These are phyloP conservation scores for Thymelicus acteon DNA, from an alignment of 2,888 invertebrate species.

Conservation along the genomic window DNA sequence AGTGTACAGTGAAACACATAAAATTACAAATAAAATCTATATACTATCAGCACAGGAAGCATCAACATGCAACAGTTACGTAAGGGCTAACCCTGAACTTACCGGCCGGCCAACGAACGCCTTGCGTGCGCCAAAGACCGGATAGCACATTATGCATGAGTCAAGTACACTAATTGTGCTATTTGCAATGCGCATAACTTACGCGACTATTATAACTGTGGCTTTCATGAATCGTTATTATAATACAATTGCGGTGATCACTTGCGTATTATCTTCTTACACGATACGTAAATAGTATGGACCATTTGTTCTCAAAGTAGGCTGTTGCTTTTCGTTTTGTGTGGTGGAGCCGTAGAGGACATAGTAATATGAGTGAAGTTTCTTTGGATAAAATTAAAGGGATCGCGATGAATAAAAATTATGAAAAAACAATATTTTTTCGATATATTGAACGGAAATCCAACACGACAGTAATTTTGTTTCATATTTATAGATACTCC, in stretches of 20 bases:
- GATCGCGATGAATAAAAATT: no score
- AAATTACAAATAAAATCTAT: background rate
- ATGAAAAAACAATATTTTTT: no score
- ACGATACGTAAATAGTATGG: background rate
- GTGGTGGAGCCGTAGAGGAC: no score
- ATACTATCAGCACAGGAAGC: background rate
- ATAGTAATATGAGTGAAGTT: no score
- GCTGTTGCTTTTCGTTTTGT: no score
- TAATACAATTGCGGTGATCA: conserved; percentile 20
- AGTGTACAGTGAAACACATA: no score
- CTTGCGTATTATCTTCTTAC: conserved; percentile 10
- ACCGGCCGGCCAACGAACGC: conserved; percentile 46
- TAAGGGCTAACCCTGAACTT: conserved; percentile 54
- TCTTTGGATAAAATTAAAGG: no score
- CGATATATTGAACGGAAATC: no score
- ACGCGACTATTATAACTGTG: conserved; percentile 36
- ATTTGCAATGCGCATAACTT: conserved; percentile 38
- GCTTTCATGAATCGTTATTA: conserved; percentile 34
- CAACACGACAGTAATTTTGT: no score
- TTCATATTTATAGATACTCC: no score
- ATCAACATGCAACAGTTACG: conserved; percentile 7
- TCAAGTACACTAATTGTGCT: conserved; percentile 35
- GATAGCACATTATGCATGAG: conserved; percentile 31
- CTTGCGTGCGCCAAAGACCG: conserved; percentile 34
- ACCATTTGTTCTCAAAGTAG: conserved; percentile 2